A percentile compares a stretch with the other conserved stretches of the same genome.
phyloP scores from a whole-genome alignment of 2,113 vertebrate species.

The Hippocampus guttulatus region DNA sequence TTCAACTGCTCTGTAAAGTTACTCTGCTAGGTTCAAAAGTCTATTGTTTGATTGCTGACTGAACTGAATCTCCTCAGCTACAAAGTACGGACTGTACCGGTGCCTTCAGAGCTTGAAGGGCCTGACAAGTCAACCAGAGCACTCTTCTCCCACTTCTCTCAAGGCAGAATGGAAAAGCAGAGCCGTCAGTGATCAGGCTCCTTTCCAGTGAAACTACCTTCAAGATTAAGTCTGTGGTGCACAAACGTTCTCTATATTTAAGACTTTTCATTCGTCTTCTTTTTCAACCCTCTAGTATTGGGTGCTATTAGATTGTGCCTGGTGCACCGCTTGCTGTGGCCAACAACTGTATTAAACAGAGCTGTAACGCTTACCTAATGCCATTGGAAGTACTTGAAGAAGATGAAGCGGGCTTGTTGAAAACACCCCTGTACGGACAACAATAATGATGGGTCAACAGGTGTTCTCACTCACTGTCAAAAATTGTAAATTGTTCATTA shows the following conservation, averaged over 20 bases:
- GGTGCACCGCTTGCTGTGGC: not conserved
- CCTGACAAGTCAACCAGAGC: too few species aligned
- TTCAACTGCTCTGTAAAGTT: too few species aligned
- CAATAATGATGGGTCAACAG: not conserved
- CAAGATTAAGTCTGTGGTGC: not conserved
- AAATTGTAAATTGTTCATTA: not conserved
- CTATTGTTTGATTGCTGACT: too few species aligned
- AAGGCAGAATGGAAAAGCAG: too few species aligned
- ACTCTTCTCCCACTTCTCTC: too few species aligned
- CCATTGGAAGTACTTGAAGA: conserved; percentile 44
- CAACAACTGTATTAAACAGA: not conserved
- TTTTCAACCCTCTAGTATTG: not conserved
- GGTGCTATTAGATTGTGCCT: not conserved
- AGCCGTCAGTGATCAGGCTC: not conserved
- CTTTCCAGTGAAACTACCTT: not conserved
- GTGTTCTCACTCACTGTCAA: not conserved
- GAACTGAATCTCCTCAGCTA: too few species aligned
- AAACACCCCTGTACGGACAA: conserved; percentile 62
- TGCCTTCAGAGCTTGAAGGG: too few species aligned
- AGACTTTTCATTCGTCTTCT: not conserved
- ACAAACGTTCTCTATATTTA: too few species aligned
- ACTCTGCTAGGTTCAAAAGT: too few species aligned
- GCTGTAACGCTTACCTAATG: conserved; percentile 40
- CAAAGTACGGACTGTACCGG: too few species aligned
- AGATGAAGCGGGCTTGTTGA: conserved; percentile 49